A percentile compares a stretch with the other conserved stretches of the same genome.
Evolutionary conservation across 2,113 vertebrate genomes (phyloP).

Genomic region (Alectura lathami): DNA sequence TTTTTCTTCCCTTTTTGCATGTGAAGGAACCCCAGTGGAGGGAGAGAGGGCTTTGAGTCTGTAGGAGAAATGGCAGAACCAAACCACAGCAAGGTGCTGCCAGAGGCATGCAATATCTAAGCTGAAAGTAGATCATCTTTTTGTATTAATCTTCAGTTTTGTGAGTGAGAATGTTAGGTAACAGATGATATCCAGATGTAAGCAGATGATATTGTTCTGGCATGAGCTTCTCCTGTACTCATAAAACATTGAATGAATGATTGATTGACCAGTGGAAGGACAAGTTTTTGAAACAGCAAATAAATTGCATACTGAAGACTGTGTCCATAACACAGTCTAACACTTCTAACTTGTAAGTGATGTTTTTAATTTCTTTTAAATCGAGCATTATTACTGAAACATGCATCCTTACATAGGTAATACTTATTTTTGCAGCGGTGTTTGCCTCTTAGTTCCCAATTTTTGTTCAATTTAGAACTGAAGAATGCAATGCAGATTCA

Average conservation of each 20-base stretch:
- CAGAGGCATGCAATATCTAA: neutral
- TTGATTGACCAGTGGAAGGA: neutral
- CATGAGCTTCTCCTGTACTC: too few relatives aligned
- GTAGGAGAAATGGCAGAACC: neutral
- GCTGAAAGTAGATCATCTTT: neutral
- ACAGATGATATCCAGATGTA: neutral
- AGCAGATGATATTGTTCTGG: neutral
- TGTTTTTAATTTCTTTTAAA: neutral
- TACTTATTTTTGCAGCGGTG: neutral
- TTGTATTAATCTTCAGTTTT: neutral
- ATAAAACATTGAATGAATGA: too few relatives aligned
- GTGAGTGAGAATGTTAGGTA: neutral
- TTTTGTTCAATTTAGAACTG: neutral
- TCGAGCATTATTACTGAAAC: neutral
- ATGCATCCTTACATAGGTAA: neutral
- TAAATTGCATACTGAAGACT: neutral
- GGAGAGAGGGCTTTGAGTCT: neutral
- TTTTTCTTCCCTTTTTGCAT: neutral
- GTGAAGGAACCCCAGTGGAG: neutral
- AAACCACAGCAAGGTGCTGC: neutral
- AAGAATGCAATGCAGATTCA: neutral
- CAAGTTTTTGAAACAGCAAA: neutral
- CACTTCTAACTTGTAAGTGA: neutral
- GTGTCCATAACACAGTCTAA: too few relatives aligned
- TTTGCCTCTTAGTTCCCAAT: neutral